Base-by-base conservation (phyloP, 2,888 invertebrate genomes). In the Drosophila vallismaia region DNA sequence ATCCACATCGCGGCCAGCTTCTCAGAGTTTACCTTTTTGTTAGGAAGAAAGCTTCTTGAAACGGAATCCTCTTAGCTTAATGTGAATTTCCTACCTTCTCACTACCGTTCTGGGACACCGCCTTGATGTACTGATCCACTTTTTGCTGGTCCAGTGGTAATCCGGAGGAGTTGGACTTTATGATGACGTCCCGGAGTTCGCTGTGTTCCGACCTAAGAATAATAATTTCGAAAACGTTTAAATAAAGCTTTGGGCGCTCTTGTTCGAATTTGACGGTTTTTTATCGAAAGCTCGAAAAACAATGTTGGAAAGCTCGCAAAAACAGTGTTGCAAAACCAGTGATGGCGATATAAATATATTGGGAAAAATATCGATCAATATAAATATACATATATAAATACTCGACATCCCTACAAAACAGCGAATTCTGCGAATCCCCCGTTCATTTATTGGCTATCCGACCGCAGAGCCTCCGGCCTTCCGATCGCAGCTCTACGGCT, bases 71-170 rank as follows among this genome's bases (percentile, higher is more conserved):
- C 2, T 2, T 2, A 5, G 19, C 2, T 3, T 19, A 4, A 44
- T 8, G 4, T 4, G 5, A 44, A 10, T 24, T 19, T 29, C 26
- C 52, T 70, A 91, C 91, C 75, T 90, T 90, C 49, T 90, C 90
- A 40, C 71, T 88, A 59, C 83, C 87, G 56, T 76, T 81, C 8
- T 88, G 50, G 2, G 91, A 89, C 88, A 91, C 89, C 0, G 90
- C 87, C 60, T 91, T 92, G 10, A 91, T 89, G 55, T 91, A 91
- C 58, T 91, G 91, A 36, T 91, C 91, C 14, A 90, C 81, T 69
- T 89, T 90, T 48, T 91, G 89, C 46, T 90, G 90, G 56, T 90
- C 89, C 56, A 91, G 46, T 3, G 85, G 71, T 12, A 89, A 63
- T 12, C 85, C 86, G 14, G 79, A 75, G 24, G 75, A 75, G 31